Base-by-base conservation (phyloP, 2,113 vertebrate species). In the Anas platyrhynchos region DNA sequence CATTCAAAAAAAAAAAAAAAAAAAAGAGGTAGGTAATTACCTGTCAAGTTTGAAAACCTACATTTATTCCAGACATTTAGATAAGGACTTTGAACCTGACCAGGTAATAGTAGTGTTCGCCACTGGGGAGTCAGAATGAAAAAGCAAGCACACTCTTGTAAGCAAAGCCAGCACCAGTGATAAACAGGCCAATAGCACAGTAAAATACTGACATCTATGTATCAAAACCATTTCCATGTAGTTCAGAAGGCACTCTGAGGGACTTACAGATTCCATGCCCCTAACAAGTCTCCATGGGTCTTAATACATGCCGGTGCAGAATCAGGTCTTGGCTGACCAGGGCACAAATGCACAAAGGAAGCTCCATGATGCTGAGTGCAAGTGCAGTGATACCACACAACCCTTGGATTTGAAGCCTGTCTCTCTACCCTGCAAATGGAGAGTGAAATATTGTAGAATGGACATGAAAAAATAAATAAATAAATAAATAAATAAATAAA, bases 201-300 rank as follows among this genome's bases (percentile, higher is more conserved):
- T 80, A 81, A 85, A 95, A 97, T 17, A 94, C 74, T 88, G 91
- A 94, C 91, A 93, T 59, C 93, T 95, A 82, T 85, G 59, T 85
- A 83, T 80, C 84, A 89, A 91, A 93, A 94, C 12, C n/a, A 23
- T 65, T 79, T 85, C 59, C 46, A 54, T 61, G 46, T 9, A 6
- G 17, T 4, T 68, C 61, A 50, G 21, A 56, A 16, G 22, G 8
- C 77, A 32, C 41, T 94, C 44, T 79, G 50, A 87, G 65, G 82
- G 23, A 3, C 31, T 73, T 54, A 68, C 48, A 80, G 50, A 1
- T 31, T 80, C 74, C 55, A 81, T 11, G 9, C 3, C 13, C 4
- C 1, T 36, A 69, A 9, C 0, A 0, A 73, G 7, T 41, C 18
- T 8, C 8, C 27, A 1, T 56, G 86, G 18, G 13, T 41, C 18